phyloP scores from a whole-genome alignment of 1,140 invertebrate species.

The Lethrus apterus region DNA sequence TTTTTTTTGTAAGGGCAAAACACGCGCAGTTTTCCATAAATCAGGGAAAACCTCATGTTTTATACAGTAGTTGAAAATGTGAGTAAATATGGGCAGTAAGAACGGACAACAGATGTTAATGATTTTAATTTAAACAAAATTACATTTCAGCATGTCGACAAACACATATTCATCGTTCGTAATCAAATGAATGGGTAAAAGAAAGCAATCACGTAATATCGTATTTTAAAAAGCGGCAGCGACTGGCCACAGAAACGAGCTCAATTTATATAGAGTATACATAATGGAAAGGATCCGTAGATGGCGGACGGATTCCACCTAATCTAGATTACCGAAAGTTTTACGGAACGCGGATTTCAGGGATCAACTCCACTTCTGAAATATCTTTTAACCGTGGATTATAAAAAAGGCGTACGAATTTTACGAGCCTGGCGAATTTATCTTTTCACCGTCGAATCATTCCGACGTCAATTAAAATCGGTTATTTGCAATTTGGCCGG shows the following conservation, averaged over 20 bases:
- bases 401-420: conserved; percentile 5
- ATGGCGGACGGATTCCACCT: conserved; percentile 24
- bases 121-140: too few species aligned
- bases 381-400: conserved; percentile 19
- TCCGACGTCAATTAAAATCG: too few species aligned
- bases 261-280: conserved; percentile 31
- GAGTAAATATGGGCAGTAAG: too few species aligned
- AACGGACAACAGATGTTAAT: too few species aligned
- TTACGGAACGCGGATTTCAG: conserved; percentile 29
- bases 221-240: conserved; percentile 14
- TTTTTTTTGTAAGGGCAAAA: too few species aligned
- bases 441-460: too few species aligned
- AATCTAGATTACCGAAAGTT: conserved; percentile 32
- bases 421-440: neutral
- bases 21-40: too few species aligned
- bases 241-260: conserved; percentile 23
- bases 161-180: conserved; percentile 11
- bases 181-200: conserved; percentile 9
- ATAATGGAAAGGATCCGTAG: conserved; percentile 29
- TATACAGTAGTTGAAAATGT: too few species aligned
- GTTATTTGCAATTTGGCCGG: too few species aligned
- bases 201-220: conserved; percentile 12
- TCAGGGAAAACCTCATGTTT: too few species aligned
- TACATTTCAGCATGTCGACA: too few species aligned
- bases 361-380: conserved; percentile 22